phyloP scores from a whole-genome alignment of 2,797 vertebrate species.

The Pangasius krempfi region DNA sequence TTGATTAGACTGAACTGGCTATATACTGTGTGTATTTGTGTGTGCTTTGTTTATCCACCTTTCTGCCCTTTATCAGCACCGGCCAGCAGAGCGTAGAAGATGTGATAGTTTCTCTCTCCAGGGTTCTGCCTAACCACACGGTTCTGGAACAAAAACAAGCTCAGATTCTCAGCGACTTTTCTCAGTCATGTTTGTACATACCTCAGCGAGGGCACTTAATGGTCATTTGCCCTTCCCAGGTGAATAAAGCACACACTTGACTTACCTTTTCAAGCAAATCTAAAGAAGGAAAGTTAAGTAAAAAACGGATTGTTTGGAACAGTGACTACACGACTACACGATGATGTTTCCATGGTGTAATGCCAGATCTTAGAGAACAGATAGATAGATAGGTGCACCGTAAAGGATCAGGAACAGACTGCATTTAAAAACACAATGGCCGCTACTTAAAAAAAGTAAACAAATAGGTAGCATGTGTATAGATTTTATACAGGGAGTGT shows the following conservation, averaged over 20 bases:
- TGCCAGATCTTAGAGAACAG: no score
- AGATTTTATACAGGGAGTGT: no score
- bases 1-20: neutral
- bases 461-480: neutral
- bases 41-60: conserved; percentile 70
- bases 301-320: conserved; percentile 30
- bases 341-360: neutral
- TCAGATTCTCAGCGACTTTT: conserved; percentile 34
- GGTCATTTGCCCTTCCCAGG: neutral
- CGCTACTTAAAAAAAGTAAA: neutral
- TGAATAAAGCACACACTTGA: neutral
- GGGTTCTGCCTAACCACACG: conserved; percentile 92
- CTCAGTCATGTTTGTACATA: conserved; percentile 1
- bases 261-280: conserved; percentile 93
- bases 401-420: neutral
- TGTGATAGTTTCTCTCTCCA: conserved; percentile 91
- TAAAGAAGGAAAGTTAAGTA: conserved; percentile 76
- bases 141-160: conserved; percentile 75
- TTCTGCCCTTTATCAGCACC: conserved; percentile 82
- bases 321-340: neutral
- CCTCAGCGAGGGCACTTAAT: neutral
- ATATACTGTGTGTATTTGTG: neutral
- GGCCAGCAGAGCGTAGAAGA: conserved; percentile 89
- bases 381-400: neutral
- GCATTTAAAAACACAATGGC: no score